Evolutionary conservation across 2,888 invertebrate species (phyloP).

Genomic region (Ctenicera cuprea): DNA sequence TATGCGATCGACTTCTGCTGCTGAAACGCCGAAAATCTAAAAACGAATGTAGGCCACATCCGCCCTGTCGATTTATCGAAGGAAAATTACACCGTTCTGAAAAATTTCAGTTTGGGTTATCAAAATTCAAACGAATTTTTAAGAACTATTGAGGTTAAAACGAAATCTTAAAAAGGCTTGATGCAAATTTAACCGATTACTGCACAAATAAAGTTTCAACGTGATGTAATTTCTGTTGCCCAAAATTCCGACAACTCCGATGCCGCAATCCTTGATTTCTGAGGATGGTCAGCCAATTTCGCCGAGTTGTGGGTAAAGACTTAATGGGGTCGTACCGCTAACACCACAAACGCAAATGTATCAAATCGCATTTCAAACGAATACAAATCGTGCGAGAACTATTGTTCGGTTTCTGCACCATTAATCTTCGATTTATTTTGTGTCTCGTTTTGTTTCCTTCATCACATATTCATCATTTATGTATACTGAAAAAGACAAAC

Average conservation of each 20-base stretch:
- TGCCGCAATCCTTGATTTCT: constrained; percentile 20
- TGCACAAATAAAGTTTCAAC: background rate
- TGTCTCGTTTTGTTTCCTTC: background rate
- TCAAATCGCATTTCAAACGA: constrained; percentile 6
- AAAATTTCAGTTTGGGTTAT: background rate
- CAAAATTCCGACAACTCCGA: constrained; percentile 6
- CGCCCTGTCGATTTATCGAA: background rate
- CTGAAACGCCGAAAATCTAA: constrained; percentile 20
- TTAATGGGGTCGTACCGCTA: constrained; percentile 1
- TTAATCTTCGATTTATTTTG: constrained; percentile 8
- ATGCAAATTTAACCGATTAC: constrained; percentile 1
- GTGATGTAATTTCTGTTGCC: constrained; percentile 19
- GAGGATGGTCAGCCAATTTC: constrained; percentile 19
- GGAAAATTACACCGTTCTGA: constrained; percentile 22
- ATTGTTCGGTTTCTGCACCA: background rate
- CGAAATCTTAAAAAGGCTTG: background rate
- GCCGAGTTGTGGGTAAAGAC: constrained; percentile 17
- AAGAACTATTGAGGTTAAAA: background rate
- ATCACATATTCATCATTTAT: no score
- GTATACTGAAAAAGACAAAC: no score
- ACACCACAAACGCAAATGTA: constrained; percentile 10
- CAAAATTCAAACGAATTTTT: background rate
- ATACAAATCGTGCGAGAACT: background rate
- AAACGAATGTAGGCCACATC: constrained; percentile 29
- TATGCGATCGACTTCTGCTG: constrained; percentile 12